Base-by-base conservation (phyloP, 2,113 vertebrate genomes). In the Cepphus grylle region DNA sequence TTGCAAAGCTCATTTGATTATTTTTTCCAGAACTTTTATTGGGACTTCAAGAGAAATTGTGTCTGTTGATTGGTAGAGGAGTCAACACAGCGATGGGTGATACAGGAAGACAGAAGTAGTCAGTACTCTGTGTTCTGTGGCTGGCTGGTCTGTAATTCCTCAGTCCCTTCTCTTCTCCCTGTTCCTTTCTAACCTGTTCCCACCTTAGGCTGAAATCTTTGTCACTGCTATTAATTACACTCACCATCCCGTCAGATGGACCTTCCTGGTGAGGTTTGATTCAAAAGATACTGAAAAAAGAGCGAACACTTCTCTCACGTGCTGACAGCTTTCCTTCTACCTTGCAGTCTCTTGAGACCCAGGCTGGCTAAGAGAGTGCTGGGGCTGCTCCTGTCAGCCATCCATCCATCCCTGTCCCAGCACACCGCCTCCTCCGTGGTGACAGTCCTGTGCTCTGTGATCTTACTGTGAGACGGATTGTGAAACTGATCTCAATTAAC, bases 401-500 rank as follows among this genome's bases (percentile, higher is more conserved):
- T 0, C 0, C 30, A 12, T 0, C 0, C 8, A 1, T 40, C 58
- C 58, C 59, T 2, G 2, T 56, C 45, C 55, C 63, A 23, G 34
- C 3, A 12, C 45, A 14, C 56, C 1, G 1, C 5, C 58, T 25
- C 30, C 74, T 63, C 6, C 53, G 4, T 0, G 5, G 79, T 8
- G 36, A 43, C n/a, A 53, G 5, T 16, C 55, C 63, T 42, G 22
- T 4, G 0, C 22, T 43, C 40, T 20, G 36, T 2, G 4, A 29
- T 12, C 62, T 36, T 21, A 1, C 38, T 15, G 55, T 12, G 29
- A 1, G 3, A 42, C 12, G 20, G 12, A 3, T n/a, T 19, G 1
- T 16, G 30, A 76, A 88, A 73, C 34, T 1, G 4, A 5, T 10
- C 22, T 3, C 7, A 47, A 11, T 21, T 22, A 49, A 19, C 21